phyloP scores from a whole-genome alignment of 1,140 invertebrate genomes.

The Acyrthosiphon pisum region DNA sequence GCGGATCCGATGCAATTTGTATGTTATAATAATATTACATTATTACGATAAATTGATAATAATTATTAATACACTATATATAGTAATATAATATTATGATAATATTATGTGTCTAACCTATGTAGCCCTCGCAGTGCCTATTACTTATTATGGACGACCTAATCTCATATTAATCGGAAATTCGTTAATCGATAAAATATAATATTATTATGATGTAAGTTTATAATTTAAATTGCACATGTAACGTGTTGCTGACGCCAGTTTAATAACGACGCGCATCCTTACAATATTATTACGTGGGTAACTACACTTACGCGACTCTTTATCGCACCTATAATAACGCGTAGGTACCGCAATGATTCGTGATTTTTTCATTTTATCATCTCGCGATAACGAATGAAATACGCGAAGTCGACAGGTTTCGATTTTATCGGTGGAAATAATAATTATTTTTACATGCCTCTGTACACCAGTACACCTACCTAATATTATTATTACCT shows the following conservation, averaged over 20 bases:
- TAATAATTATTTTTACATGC: too few relatives aligned
- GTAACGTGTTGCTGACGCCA: neutral
- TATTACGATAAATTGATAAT: neutral
- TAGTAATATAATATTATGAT: too few relatives aligned
- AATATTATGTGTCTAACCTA: neutral
- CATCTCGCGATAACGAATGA: neutral
- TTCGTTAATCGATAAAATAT: neutral
- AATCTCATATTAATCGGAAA: neutral
- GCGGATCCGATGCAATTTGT: neutral
- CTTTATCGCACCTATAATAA: neutral
- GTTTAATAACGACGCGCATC: neutral
- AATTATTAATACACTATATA: neutral
- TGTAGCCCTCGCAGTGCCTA: neutral
- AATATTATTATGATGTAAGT: neutral
- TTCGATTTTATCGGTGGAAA: neutral
- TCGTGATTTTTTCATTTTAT: neutral
- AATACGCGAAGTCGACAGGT: neutral
- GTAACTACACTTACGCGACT: neutral
- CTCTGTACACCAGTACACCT: too few relatives aligned
- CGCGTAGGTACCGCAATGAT: neutral
- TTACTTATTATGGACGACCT: neutral
- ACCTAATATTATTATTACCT: neutral
- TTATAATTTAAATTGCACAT: neutral
- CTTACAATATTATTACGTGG: neutral
- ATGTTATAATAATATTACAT: neutral